phyloP scores from a whole-genome alignment of 2,113 vertebrate species.

The Elaphurus davidianus region DNA sequence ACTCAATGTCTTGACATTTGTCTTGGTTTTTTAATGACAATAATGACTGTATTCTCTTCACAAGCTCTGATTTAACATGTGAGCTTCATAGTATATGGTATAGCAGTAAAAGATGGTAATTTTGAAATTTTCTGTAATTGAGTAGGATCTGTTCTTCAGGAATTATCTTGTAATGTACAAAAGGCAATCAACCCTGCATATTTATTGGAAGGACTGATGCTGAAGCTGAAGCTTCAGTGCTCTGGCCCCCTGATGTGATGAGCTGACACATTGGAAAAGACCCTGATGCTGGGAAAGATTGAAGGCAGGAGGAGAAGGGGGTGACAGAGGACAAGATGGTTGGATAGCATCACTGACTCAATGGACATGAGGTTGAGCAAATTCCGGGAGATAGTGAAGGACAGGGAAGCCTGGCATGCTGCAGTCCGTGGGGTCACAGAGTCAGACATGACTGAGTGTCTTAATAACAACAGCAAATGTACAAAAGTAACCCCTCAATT shows the following conservation, averaged over 20 bases:
- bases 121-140: neutral
- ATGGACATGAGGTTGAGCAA: neutral
- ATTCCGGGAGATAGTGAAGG: neutral
- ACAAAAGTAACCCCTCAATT: neutral
- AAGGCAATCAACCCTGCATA: neutral
- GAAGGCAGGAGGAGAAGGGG: neutral
- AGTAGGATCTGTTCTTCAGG: neutral
- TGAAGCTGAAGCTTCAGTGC: neutral
- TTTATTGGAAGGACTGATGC: neutral
- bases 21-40: neutral
- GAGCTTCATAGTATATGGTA: neutral
- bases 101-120: neutral
- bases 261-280: neutral
- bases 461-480: neutral
- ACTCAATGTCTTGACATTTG: neutral
- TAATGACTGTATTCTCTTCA: neutral
- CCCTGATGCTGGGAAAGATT: neutral
- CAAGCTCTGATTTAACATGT: neutral
- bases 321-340: neutral
- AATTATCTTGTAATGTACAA: neutral
- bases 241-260: neutral
- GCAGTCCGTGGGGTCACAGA: neutral
- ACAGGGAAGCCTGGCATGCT: neutral
- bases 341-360: neutral
- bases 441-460: neutral